Conservation (phyloP, 1,140 invertebrate species). For the Drosophila pectinifera region DNA sequence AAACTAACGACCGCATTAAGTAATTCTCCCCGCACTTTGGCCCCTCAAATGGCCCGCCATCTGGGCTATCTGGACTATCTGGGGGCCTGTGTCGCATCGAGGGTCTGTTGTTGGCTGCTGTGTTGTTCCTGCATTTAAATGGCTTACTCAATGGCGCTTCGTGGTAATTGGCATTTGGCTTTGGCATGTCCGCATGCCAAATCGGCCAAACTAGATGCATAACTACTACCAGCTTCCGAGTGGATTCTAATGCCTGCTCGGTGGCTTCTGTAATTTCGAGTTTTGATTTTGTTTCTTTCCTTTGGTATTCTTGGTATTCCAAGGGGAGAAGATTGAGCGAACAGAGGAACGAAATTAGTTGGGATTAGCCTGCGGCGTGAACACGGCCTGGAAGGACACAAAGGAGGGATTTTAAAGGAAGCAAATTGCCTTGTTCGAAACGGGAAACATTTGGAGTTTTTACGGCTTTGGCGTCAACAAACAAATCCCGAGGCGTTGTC, state of each 20-base stretch:
- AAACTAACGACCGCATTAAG: constrained; percentile 63
- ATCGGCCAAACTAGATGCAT: constrained; percentile 51
- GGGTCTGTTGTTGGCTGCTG: constrained; percentile 10
- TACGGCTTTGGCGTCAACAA: constrained; percentile 8
- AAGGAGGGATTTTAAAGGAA: constrained; percentile 2
- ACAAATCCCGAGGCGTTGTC: constrained; percentile 43
- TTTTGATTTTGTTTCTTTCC: constrained; percentile 1
- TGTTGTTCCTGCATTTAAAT: constrained; percentile 52
- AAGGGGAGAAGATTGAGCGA: background rate
- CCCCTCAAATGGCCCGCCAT: constrained; percentile 8
- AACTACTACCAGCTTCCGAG: constrained; percentile 27
- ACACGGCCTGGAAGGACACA: background rate
- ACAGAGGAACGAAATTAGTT: constrained; percentile 34
- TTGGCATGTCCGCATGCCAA: constrained; percentile 42
- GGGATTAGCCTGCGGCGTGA: constrained; percentile 23
- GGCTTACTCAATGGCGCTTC: constrained; percentile 64
- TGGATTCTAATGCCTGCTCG: constrained; percentile 30
- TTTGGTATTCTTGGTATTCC: background rate
- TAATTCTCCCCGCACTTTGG: constrained; percentile 53
- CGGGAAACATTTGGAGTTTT: constrained; percentile 33
- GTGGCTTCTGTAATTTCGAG: constrained; percentile 16
- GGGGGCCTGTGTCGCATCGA: constrained; percentile 3
- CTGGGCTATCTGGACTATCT: constrained; percentile 22
- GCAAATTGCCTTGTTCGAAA: constrained; percentile 26
- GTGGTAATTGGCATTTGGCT: constrained; percentile 72